Evolutionary conservation across 2,888 invertebrate genomes (phyloP), one percentile per base, ranked within the genome.

Genomic region (Papilio demoleus): DNA sequence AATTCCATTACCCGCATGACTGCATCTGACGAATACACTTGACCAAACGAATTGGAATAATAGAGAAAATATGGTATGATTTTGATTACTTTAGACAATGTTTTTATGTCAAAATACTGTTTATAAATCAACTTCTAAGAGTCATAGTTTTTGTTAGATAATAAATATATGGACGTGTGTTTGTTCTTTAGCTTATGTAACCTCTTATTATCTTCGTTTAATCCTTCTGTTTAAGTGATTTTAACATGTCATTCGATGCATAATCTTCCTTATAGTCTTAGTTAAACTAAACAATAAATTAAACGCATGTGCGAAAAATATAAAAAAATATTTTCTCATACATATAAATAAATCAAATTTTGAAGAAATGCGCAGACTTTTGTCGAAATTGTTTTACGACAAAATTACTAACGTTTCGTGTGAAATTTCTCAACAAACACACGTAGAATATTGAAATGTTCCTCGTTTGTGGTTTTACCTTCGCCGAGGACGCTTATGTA

Each of bases 401-500:
- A 31, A 11, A 56, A 47, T 47, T 47, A 47, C 47, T 22, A n/a
- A 56, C 31, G 53, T 56, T 56, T 56, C 53, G 61, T 62, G 67
- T 42, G 53, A 67, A 11, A 56, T 34, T 62, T 67, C 31, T 50
- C 60, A 19, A 24, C 12, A 40, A 17, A 50, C 38, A 38, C n/a
- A 61, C 50, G 40, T 60, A 61, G 53, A 67, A 61, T 61, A 17
- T 22, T 17, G n/a, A 62, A 53, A 50, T 53, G 36, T 19, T 38
- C 53, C 58, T 63, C 59, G 56, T 64, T 68, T 59, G 68, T 63
- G 68, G 68, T 63, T 64, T 58, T 42, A 59, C 63, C 58, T 59
- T 59, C 47, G n/a, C n/a, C 9, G 27, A 53, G 27, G 31, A 53
- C n/a, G 27, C 27, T 53, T 53, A 53, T 53, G 27, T 53, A 27